A percentile compares a stretch with the other conserved stretches of the same genome.
Conservation (phyloP, 2,113 vertebrate genomes). For the Pongo pygmaeus region DNA sequence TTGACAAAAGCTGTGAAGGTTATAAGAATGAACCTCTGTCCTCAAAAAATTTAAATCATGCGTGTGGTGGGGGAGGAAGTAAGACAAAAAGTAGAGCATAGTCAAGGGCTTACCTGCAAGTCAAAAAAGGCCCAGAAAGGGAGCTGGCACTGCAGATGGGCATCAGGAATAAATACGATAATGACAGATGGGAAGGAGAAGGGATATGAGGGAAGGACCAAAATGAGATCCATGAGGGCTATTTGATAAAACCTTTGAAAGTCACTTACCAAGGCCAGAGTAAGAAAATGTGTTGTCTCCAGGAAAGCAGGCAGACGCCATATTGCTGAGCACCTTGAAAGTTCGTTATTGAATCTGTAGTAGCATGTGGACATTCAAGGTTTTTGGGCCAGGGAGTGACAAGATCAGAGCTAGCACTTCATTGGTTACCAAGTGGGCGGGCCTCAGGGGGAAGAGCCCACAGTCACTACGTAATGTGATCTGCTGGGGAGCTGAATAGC, state of each 20-base stretch:
- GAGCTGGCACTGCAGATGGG: not conserved
- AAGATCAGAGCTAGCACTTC: not conserved
- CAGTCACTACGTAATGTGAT: accelerated
- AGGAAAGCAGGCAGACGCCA: not conserved
- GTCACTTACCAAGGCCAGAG: not conserved
- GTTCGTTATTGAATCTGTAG: not conserved
- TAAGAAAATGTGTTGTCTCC: not conserved
- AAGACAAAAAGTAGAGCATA: not conserved
- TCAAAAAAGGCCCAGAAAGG: not conserved
- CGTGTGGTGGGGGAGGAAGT: not conserved
- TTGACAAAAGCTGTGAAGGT: not conserved
- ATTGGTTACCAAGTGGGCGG: not conserved
- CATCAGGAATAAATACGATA: not conserved
- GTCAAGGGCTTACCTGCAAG: not conserved
- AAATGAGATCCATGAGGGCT: not conserved
- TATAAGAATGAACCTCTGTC: not conserved
- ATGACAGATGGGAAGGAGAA: not conserved
- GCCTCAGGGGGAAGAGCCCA: not conserved
- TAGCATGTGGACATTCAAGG: not conserved
- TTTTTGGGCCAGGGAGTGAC: not conserved
- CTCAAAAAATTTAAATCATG: not conserved
- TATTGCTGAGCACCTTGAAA: not conserved
- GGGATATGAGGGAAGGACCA: not conserved
- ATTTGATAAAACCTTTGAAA: not conserved
- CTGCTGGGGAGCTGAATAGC: not conserved